These are phyloP conservation scores for Athalia rosae DNA, from an alignment of 2,888 invertebrate species.

Conservation along the genomic window DNA sequence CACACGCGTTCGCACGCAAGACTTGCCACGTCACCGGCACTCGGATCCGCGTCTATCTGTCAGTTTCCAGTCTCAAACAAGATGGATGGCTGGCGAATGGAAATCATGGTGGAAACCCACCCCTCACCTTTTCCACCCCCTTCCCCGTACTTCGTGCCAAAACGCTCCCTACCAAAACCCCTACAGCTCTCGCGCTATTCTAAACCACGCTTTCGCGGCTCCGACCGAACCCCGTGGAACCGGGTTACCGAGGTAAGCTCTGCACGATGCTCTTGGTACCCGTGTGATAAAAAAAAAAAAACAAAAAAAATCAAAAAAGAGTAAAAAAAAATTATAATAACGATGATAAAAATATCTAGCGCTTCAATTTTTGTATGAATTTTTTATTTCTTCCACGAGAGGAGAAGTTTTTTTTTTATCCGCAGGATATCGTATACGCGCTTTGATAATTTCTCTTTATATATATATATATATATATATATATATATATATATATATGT, in stretches of 20 bases:
- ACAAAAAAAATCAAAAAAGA: background rate
- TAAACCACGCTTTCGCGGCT: slow-evolving; percentile 36
- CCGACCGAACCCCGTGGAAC: slow-evolving; percentile 6
- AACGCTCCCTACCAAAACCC: slow-evolving; percentile 38
- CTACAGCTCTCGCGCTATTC: slow-evolving; percentile 32
- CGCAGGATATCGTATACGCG: no score
- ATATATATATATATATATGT: no score
- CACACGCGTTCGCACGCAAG: slow-evolving; percentile 65
- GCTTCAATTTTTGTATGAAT: background rate
- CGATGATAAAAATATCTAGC: background rate
- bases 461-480: no score
- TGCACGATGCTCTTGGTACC: background rate
- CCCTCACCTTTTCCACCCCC: slow-evolving; percentile 53
- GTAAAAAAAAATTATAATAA: background rate
- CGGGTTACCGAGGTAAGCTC: slow-evolving; percentile 25
- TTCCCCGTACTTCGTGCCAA: slow-evolving; percentile 27
- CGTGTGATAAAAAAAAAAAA: background rate
- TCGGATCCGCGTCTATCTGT: slow-evolving; percentile 74
- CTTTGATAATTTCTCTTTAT: no score
- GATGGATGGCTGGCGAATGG: slow-evolving; percentile 80
- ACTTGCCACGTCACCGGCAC: slow-evolving; percentile 73
- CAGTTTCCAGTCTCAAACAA: slow-evolving; percentile 77
- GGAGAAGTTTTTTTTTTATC: background rate
- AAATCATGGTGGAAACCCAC: slow-evolving; percentile 76
- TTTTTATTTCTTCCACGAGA: background rate